phyloP scores from a whole-genome alignment of 2,888 invertebrate species.

The Synergus laeviventris region DNA sequence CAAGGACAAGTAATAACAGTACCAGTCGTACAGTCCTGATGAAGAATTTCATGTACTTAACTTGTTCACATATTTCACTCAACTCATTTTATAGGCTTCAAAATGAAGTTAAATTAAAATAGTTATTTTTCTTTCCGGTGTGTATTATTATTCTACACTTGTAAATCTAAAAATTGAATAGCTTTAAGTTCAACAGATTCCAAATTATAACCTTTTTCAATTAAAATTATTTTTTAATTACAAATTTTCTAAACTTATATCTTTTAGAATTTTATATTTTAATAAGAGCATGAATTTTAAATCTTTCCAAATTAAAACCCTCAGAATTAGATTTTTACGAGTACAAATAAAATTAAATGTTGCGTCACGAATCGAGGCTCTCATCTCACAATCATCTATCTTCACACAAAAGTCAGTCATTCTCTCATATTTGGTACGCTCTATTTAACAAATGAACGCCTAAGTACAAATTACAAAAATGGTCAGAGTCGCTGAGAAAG shows the following conservation, averaged over 20 bases:
- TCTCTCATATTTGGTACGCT: conserved; percentile 36
- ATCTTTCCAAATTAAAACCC: background rate
- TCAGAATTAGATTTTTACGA: background rate
- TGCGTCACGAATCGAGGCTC: conserved; percentile 36
- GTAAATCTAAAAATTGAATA: too few species aligned
- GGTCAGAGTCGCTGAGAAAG: conserved; percentile 9
- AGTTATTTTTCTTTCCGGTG: too few species aligned
- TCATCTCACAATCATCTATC: conserved; percentile 19
- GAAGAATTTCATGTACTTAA: conserved; percentile 8
- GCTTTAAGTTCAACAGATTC: too few species aligned
- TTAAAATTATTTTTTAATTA: too few species aligned
- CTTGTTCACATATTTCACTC: conserved; percentile 20
- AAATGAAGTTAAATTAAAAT: background rate
- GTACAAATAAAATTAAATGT: conserved; percentile 32
- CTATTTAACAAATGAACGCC: conserved; percentile 26
- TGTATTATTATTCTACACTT: too few species aligned
- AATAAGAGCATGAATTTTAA: background rate
- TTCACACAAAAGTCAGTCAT: conserved; percentile 31
- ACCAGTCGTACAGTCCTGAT: background rate
- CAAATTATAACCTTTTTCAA: too few species aligned
- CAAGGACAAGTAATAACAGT: conserved; percentile 12
- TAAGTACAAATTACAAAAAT: conserved; percentile 35
- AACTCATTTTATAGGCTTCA: background rate
- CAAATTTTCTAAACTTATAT: background rate
- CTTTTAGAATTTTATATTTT: background rate